phyloP scores from a whole-genome alignment of 1,140 invertebrate genomes.

The Eulimnadia texana region DNA sequence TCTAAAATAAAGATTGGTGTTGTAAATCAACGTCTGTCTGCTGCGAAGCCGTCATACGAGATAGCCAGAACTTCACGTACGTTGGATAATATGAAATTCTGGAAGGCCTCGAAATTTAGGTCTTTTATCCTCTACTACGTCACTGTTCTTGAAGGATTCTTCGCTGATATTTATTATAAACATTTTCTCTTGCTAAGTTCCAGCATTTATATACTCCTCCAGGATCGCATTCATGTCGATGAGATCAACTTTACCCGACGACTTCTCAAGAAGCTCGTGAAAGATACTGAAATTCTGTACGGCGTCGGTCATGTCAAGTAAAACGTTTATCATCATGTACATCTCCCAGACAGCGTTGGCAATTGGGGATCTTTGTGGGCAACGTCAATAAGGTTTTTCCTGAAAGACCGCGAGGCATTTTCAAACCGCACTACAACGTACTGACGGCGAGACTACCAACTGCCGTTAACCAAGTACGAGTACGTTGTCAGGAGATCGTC shows the following conservation, averaged over 20 bases:
- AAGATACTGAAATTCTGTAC: background rate
- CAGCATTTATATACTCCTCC: background rate
- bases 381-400: too few relatives aligned
- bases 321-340: background rate
- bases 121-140: background rate
- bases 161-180: background rate
- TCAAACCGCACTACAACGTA: too few relatives aligned
- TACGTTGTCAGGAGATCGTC: too few relatives aligned
- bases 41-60: background rate
- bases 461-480: too few relatives aligned
- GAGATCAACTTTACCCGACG: background rate
- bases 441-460: too few relatives aligned
- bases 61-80: background rate
- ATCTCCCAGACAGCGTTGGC: constrained; percentile 7
- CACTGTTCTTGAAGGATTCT: background rate
- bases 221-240: background rate
- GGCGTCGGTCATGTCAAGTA: background rate
- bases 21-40: background rate
- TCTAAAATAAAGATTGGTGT: background rate
- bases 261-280: background rate
- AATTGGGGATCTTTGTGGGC: background rate
- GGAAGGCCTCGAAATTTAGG: background rate
- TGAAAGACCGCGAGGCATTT: too few relatives aligned
- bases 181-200: background rate
- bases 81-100: background rate